phyloP scores from a whole-genome alignment of 2,888 invertebrate genomes.

The Catonia carolina region DNA sequence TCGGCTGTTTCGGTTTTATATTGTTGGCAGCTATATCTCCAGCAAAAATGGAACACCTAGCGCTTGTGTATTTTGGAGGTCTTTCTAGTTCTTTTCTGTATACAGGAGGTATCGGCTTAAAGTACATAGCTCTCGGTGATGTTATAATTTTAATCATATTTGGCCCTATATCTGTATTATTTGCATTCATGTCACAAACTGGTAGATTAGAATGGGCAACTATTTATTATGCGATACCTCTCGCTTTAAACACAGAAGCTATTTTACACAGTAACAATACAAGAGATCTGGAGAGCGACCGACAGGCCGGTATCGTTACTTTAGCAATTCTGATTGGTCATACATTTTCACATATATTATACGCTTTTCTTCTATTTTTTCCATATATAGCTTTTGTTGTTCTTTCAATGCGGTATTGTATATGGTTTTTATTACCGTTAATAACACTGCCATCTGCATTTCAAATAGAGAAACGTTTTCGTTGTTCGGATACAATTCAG shows the following conservation, averaged over 20 bases:
- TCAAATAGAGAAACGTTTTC: constrained; percentile 80
- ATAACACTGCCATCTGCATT: constrained; percentile 84
- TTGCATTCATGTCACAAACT: constrained; percentile 88
- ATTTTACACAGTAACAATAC: constrained; percentile 94
- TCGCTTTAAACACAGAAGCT: constrained; percentile 91
- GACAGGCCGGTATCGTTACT: constrained; percentile 86
- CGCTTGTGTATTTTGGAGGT: constrained; percentile 91
- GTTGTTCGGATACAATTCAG: constrained; percentile 68
- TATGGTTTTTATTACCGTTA: constrained; percentile 84
- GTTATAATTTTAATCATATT: constrained; percentile 86
- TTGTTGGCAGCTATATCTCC: constrained; percentile 71
- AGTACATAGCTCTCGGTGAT: constrained; percentile 92
- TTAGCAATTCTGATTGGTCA: constrained; percentile 89
- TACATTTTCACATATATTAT: constrained; percentile 84
- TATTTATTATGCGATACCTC: constrained; percentile 86
- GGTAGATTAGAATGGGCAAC: constrained; percentile 86
- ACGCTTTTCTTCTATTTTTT: constrained; percentile 80
- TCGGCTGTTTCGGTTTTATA: constrained; percentile 79
- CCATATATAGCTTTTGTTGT: constrained; percentile 88
- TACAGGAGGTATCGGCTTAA: constrained; percentile 91
- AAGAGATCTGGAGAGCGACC: constrained; percentile 81
- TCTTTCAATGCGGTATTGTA: constrained; percentile 72
- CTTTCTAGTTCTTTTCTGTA: constrained; percentile 93
- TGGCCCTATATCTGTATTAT: constrained; percentile 88
- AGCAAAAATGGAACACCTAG: constrained; percentile 90